phyloP scores from a whole-genome alignment of 1,140 invertebrate genomes.

The Drosophila orosa region DNA sequence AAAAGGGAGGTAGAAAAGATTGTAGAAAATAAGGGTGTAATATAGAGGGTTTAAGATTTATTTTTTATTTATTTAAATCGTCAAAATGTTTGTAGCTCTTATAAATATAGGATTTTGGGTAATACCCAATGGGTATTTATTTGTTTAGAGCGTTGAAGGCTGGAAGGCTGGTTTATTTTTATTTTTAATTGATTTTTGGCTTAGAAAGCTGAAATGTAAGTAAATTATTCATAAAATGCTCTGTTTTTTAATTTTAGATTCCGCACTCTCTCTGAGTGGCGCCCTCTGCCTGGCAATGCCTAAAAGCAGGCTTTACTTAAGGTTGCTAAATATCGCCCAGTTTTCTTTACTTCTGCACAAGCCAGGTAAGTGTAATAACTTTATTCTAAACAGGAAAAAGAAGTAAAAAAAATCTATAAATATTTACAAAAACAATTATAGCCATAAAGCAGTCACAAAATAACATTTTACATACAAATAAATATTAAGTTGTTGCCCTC shows the following conservation, averaged over 20 bases:
- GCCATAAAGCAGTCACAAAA: neutral
- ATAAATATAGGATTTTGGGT: neutral
- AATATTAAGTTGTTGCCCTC: too few relatives aligned
- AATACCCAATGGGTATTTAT: neutral
- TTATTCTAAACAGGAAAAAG: fast-evolving
- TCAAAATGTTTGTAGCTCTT: neutral
- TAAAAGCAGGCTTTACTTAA: conserved; percentile 23
- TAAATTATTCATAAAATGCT: neutral
- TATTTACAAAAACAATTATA: neutral
- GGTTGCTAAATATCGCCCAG: too few relatives aligned
- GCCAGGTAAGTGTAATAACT: neutral
- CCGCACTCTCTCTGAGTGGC: neutral
- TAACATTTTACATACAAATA: neutral
- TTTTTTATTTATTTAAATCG: neutral
- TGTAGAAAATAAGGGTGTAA: neutral
- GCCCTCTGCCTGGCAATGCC: conserved; percentile 3
- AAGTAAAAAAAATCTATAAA: neutral
- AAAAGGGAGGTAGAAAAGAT: neutral
- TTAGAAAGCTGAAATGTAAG: neutral
- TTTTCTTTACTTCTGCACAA: neutral
- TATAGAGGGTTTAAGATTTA: neutral
- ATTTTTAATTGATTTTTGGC: neutral
- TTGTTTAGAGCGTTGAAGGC: neutral
- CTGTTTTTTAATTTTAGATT: neutral
- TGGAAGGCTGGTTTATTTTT: neutral